A percentile compares a stretch with the other conserved stretches of the same genome.
phyloP scores from a whole-genome alignment of 1,140 invertebrate species.

The Apis cerana region DNA sequence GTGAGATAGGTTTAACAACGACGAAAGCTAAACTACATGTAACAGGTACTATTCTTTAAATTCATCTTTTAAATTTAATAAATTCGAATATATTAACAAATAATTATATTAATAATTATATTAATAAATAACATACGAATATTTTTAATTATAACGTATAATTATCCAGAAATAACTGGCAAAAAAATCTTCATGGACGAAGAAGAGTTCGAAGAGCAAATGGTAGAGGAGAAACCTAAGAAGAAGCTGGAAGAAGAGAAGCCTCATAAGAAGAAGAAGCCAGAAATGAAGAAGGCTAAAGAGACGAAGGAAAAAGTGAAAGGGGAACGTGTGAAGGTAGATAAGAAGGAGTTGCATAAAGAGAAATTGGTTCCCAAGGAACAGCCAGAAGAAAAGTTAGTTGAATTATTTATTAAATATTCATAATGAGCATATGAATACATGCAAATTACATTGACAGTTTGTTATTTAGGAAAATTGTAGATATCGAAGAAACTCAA shows the following conservation, averaged over 20 bases:
- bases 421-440: not conserved
- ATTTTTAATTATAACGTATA: not conserved
- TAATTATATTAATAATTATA: not conserved
- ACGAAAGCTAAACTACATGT: conserved; percentile 91
- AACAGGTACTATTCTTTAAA: conserved; percentile 76
- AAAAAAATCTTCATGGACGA: conserved; percentile 39
- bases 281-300: conserved; percentile 80
- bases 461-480: conserved; percentile 75
- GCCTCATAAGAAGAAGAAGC: conserved; percentile 76
- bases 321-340: conserved; percentile 80
- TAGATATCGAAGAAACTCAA: conserved; percentile 81
- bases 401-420: conserved; percentile 24
- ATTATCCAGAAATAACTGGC: conserved; percentile 54
- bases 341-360: conserved; percentile 77
- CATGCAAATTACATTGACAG: conserved; percentile 12
- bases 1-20: conserved; percentile 89
- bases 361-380: conserved; percentile 74
- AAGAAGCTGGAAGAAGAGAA: conserved; percentile 69
- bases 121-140: not conserved
- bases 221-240: conserved; percentile 69
- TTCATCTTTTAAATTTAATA: not conserved
- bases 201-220: conserved; percentile 53
- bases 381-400: conserved; percentile 79
- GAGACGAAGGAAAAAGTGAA: conserved; percentile 83
- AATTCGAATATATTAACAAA: not conserved